Evolutionary conservation across 2,888 invertebrate species (phyloP), one percentile per base, ranked within the genome.

Genomic region (Erannis defoliaria): DNA sequence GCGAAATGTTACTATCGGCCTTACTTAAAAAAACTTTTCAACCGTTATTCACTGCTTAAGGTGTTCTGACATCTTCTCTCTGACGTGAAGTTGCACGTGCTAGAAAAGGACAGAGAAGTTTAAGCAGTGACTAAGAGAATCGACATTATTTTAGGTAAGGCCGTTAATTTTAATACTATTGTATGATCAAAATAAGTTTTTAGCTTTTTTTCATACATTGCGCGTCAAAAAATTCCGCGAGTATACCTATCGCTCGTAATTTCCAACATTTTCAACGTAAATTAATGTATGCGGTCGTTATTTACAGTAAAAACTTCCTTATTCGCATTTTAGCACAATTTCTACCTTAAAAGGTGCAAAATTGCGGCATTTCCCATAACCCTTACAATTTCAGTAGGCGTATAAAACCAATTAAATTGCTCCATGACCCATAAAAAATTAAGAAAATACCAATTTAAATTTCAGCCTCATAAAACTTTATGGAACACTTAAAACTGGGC

Each of bases 401-500:
- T 51, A 56, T 40, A 55, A 49, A 31, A 33, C 55, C 57, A 51
- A 70, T 70, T 58, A 64, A 62, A 66, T 64, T 64, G 58, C 62
- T 55, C 64, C 49, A 55, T 38, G 40, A 60, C 37, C 46, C 58
- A 65, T 67, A 63, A 68, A 70, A 68, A 61, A 66, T 64, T 66
- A 64, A 48, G 62, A 54, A 63, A 67, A 55, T 55, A 33, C 55
- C 61, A 60, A 66, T 64, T 62, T 60, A 64, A 64, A 67, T 63
- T 61, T 62, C 46, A 40, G 55, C 45, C 42, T 37, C 66, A 67
- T 71, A 62, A 59, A 69, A 66, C 45, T 68, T 71, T 68, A 71
- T 59, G 50, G 58, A 38, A 45, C 19, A 29, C 48, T 62, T 62
- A 50, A n/a, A 64, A 64, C 45, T 43, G 62, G 35, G 38, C 45